These are phyloP conservation scores for Tridacna crocea DNA, from an alignment of 2,888 invertebrate species.

Conservation along the genomic window DNA sequence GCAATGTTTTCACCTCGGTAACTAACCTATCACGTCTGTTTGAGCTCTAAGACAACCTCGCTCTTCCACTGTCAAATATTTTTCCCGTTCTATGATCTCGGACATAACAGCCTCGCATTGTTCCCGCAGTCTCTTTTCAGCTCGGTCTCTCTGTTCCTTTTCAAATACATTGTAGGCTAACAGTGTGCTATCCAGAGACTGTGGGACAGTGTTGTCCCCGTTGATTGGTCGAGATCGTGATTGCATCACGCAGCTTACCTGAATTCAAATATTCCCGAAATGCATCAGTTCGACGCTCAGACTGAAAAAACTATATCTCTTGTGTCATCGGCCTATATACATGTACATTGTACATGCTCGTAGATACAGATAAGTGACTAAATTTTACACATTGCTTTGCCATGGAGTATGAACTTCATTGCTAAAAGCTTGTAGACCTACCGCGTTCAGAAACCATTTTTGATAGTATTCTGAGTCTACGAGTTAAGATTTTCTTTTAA, in stretches of 20 bases:
- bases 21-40: constrained; percentile 70
- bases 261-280: background rate
- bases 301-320: background rate
- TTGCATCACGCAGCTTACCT: constrained; percentile 21
- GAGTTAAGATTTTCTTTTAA: no score
- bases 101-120: constrained; percentile 53
- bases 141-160: constrained; percentile 2
- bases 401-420: no score
- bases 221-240: constrained; percentile 51
- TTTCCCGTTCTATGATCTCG: constrained; percentile 58
- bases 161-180: constrained; percentile 48
- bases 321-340: background rate
- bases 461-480: no score
- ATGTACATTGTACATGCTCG: no score
- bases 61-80: constrained; percentile 38
- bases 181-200: constrained; percentile 62
- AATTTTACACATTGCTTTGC: background rate
- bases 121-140: constrained; percentile 20
- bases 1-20: no score
- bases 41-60: constrained; percentile 60
- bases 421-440: no score
- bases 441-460: no score
- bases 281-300: background rate
- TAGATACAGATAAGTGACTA: no score
- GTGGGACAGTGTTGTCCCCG: constrained; percentile 62